phyloP scores from a whole-genome alignment of 2,113 vertebrate species.

The Engystomops pustulosus region DNA sequence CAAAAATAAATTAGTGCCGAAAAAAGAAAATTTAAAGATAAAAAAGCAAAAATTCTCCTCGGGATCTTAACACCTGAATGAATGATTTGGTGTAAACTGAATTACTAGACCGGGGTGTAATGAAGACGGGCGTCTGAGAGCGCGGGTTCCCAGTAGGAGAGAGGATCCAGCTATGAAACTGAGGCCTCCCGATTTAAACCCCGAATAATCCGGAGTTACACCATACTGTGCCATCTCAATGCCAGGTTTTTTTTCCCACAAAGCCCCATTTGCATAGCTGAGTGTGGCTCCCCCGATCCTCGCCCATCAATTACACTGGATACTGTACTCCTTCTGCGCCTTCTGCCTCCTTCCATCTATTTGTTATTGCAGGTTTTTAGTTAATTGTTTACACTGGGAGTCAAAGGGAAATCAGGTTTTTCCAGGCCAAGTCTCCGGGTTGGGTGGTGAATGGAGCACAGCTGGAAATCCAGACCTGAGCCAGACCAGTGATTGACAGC shows the following conservation, averaged over 20 bases:
- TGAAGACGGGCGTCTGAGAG: conserved; percentile 58
- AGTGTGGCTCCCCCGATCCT: background rate
- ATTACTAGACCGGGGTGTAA: conserved; percentile 36
- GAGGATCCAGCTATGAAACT: conserved; percentile 1
- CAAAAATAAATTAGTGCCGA: background rate
- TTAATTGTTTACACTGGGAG: conserved; percentile 29
- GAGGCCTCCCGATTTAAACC: conserved; percentile 19
- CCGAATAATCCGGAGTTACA: background rate
- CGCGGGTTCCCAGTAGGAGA: conserved; percentile 27
- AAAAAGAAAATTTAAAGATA: background rate
- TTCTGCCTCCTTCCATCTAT: background rate
- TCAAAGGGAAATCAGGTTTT: background rate
- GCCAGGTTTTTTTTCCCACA: conserved; percentile 9
- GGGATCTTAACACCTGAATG: background rate
- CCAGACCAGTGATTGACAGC: conserved; percentile 33
- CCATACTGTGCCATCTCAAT: conserved; percentile 44
- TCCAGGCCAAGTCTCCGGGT: background rate
- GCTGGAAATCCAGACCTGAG: conserved; percentile 39
- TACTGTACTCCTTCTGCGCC: background rate
- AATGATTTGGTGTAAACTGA: background rate
- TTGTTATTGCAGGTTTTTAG: conserved; percentile 36
- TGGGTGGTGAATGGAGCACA: conserved; percentile 23
- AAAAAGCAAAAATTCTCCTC: too few species aligned
- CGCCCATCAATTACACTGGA: background rate
- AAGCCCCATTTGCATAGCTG: conserved; percentile 29